These are phyloP conservation scores for Amiota communis DNA, from an alignment of 2,888 invertebrate genomes.

Conservation along the genomic window DNA sequence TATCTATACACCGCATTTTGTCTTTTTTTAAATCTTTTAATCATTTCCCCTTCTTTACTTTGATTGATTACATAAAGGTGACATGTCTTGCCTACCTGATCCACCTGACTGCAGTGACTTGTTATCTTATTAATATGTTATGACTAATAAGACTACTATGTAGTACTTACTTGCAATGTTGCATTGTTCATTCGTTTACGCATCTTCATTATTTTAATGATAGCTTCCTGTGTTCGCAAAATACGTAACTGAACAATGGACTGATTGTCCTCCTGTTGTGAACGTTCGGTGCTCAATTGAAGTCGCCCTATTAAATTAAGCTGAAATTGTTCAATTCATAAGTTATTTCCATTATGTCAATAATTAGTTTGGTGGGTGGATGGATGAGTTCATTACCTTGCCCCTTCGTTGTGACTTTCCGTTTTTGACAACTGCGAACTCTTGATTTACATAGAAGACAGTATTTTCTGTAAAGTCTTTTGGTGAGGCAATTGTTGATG, in stretches of 20 bases:
- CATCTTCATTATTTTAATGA: conserved; percentile 99
- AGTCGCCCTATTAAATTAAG: conserved; percentile 96
- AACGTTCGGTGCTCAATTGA: conserved; percentile 94
- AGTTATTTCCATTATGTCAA: background rate
- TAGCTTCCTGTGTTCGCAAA: conserved; percentile 94
- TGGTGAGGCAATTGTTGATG: conserved; percentile 83
- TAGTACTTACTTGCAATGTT: conserved; percentile 82
- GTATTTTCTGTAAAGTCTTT: conserved; percentile 96
- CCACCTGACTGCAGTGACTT: too few species aligned
- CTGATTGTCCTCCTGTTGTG: conserved; percentile 97
- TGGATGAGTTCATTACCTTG: conserved; percentile 75
- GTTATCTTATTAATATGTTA: too few species aligned
- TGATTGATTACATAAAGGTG: too few species aligned
- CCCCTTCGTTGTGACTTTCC: conserved; percentile 95
- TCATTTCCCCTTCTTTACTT: too few species aligned
- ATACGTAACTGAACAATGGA: conserved; percentile 98
- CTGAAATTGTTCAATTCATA: conserved; percentile 58
- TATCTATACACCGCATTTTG: too few species aligned
- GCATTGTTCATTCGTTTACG: conserved; percentile 94
- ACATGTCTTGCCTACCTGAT: too few species aligned
- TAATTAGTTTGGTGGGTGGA: background rate
- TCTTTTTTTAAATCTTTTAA: too few species aligned
- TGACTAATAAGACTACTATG: too few species aligned
- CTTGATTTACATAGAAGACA: conserved; percentile 97
- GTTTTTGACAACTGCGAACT: conserved; percentile 95